Conservation (phyloP, 1,140 invertebrate species). For the Lineus longissimus region DNA sequence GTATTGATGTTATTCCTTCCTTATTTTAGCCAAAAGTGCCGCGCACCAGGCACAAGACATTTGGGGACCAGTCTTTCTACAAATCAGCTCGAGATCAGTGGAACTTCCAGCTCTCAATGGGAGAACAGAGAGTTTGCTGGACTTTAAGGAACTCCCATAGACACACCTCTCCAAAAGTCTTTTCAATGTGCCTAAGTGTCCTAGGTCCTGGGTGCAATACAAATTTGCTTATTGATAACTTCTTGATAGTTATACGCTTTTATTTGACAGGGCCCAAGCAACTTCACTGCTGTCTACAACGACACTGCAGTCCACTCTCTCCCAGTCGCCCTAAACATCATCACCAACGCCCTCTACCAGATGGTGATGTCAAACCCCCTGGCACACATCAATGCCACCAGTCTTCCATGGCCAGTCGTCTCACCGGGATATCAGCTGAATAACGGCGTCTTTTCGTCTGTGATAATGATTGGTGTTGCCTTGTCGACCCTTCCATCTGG, state of each 20-base stretch:
- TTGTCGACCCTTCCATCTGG: conserved; percentile 72
- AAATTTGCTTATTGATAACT: no score
- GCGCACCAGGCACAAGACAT: no score
- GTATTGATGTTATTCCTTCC: background rate
- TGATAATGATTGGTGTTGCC: conserved; percentile 73
- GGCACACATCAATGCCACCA: conserved; percentile 26
- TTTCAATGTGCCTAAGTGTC: no score
- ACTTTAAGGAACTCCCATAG: no score
- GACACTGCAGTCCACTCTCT: conserved; percentile 74
- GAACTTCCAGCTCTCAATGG: no score
- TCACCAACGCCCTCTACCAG: conserved; percentile 66
- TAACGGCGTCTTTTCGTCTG: conserved; percentile 66
- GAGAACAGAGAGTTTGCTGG: no score
- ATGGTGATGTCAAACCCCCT: conserved; percentile 8
- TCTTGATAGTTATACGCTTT: no score
- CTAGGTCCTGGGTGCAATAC: no score
- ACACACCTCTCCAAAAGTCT: no score
- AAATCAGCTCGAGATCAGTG: no score
- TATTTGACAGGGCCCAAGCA: conserved; percentile 27
- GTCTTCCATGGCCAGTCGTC: conserved; percentile 68
- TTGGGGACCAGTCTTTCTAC: no score
- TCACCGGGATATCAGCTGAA: conserved; percentile 68
- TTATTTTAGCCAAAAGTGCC: no score
- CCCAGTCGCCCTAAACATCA: conserved; percentile 70
- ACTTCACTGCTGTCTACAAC: conserved; percentile 70